These are phyloP conservation scores for Drosophila erecta DNA, from an alignment of 1,140 invertebrate genomes.

Conservation along the genomic window DNA sequence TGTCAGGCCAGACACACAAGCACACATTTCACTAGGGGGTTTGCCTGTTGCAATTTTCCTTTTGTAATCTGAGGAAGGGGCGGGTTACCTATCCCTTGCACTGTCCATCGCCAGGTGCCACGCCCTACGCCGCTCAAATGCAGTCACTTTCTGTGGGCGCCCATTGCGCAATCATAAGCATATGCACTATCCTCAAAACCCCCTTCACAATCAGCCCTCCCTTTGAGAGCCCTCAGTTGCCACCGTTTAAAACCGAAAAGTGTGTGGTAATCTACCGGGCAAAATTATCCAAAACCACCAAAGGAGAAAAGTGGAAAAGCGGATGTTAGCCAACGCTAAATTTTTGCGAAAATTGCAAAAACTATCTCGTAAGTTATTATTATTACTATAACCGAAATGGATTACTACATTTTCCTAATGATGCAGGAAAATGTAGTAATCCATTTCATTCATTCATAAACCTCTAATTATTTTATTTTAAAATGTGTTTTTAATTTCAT, in stretches of 20 bases:
- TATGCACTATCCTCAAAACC: constrained; percentile 12
- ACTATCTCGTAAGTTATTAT: background rate
- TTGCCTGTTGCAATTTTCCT: constrained; percentile 11
- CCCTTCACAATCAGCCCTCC: background rate
- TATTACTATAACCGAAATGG: too few species aligned
- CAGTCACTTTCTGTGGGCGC: constrained; percentile 55
- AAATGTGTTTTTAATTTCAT: too few species aligned
- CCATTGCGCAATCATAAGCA: constrained; percentile 44
- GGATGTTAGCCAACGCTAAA: constrained; percentile 31
- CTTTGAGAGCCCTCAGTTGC: background rate
- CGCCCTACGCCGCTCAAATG: constrained; percentile 25
- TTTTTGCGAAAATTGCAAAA: constrained; percentile 23
- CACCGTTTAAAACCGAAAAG: constrained; percentile 5
- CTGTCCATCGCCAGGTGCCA: constrained; percentile 21
- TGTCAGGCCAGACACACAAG: constrained; percentile 19
- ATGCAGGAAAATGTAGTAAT: too few species aligned
- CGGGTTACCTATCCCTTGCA: constrained; percentile 23
- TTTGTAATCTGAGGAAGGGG: constrained; percentile 18
- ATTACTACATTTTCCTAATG: too few species aligned
- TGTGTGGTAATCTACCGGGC: constrained; percentile 21
- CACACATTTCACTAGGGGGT: constrained; percentile 59
- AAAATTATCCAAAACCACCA: constrained; percentile 10
- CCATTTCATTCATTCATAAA: too few species aligned
- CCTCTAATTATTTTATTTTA: too few species aligned
- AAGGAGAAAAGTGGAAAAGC: constrained; percentile 26